Base-by-base conservation (phyloP, 1,140 invertebrate species). In the Chelonus insularis region DNA sequence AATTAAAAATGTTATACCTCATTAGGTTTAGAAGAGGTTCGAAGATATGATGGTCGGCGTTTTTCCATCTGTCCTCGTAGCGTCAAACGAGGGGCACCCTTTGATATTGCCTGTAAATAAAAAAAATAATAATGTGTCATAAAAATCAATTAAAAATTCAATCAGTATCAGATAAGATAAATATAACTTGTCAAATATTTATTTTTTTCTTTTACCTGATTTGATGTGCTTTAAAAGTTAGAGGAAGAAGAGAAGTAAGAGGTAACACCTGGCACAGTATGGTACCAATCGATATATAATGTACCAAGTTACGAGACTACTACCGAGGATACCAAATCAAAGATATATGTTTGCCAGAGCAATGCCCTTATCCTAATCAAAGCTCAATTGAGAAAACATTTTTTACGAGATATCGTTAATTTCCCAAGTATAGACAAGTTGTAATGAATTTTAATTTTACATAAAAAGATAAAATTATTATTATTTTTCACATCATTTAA, bases 41-140 rank as follows among this genome's bases (percentile, higher is more conserved):
- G 75, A 60, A 77, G 69, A 73, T 79, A 79, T 65, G 71, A 70
- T 65, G 77, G 72, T 54, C 78, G 72, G 45, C 80, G 76, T 65
- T 75, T 73, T 39, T 80, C 79, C 78, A 80, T 79, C 56, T 77
- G 74, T 66, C 75, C 74, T 48, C 75, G 67, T 32, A 76, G 34
- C 39, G 74, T 67, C 57, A 76, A 60, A 59, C 73, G 76, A 4
- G 70, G 56, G 39, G 72, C 52, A 55, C 67, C 62, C 67, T 75
- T 72, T 12, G 70, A 56, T 45, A 67, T 43, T 23, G 66, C 45
- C 72, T 74, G 47, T 7, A 66, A 72, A 57, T 21, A 60, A 32
- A 36, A 41, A 34, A 41, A 48, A n/a, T n/a, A n/a, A n/a, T n/a
- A n/a, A n/a, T n/a, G n/a, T n/a, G n/a, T n/a, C n/a, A n/a, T n/a